phyloP scores from a whole-genome alignment of 2,888 invertebrate genomes.

The Scotopteryx bipunctaria region DNA sequence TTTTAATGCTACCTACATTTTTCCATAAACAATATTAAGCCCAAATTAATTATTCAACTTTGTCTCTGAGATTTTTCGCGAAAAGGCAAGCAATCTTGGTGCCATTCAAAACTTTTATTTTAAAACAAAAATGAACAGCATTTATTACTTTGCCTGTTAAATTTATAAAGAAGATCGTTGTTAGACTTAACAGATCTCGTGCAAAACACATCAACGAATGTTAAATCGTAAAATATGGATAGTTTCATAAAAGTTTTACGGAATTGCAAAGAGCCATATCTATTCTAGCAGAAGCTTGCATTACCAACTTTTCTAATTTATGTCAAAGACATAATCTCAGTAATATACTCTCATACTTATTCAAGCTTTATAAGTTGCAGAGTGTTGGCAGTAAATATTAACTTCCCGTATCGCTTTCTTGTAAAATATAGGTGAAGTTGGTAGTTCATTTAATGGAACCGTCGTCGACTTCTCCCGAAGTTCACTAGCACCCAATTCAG shows the following conservation, averaged over 20 bases:
- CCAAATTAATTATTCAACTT: constrained; percentile 54
- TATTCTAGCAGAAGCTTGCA: constrained; percentile 22
- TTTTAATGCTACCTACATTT: constrained; percentile 48
- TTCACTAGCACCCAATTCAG: constrained; percentile 50
- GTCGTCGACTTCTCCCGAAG: constrained; percentile 52
- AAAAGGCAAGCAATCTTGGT: constrained; percentile 30
- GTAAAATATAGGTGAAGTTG: constrained; percentile 69
- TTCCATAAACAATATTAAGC: constrained; percentile 48
- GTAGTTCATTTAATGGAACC: constrained; percentile 64
- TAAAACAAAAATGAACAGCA: background rate
- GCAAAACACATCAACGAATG: background rate
- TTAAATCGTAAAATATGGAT: background rate
- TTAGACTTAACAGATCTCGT: background rate
- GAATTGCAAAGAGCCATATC: constrained; percentile 8
- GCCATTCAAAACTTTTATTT: constrained; percentile 22
- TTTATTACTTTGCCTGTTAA: background rate
- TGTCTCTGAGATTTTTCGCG: constrained; percentile 39
- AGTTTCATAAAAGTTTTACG: constrained; percentile 7
- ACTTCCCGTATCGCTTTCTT: constrained; percentile 57
- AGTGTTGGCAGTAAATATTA: constrained; percentile 56
- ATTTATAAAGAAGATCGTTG: background rate
- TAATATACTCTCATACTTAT: constrained; percentile 37
- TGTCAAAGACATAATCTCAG: constrained; percentile 32
- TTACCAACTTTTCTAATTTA: constrained; percentile 39
- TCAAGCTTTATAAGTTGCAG: constrained; percentile 34